Base-by-base conservation (phyloP, 2,797 vertebrate genomes). In the Margarornis squamiger region DNA sequence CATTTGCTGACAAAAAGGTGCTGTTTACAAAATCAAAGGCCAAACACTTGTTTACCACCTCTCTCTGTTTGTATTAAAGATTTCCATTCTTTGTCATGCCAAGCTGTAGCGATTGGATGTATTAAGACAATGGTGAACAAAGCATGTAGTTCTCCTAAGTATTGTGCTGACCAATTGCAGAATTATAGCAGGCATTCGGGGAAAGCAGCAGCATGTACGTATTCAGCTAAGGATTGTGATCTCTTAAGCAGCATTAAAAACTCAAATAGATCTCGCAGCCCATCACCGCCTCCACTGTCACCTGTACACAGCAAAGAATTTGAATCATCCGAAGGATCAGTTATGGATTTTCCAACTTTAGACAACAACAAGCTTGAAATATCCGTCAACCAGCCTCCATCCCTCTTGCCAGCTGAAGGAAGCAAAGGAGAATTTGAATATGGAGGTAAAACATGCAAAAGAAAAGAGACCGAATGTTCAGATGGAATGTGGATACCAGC, bases 201-300 rank as follows among this genome's bases (percentile, higher is more conserved):
- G 85, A 97, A 89, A 88, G 96, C 97, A 85, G 96, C 92, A 94
- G 89, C 74, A 91, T 97, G 95, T 92, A 77, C 91, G 27, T 97
- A 94, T 43, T 85, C 97, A 81, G 36, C 94, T 55, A 96, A 96
- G 87, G 87, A 93, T 86, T 96, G 96, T 93, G 97, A 98, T 65
- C 79, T 93, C 62, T 86, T 96, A 70, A 88, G 70, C 82, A 86
- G 96, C 51, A 96, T 97, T 76, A 98, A 97, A 91, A 94, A 94
- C 76, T 66, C 97, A 76, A 98, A 97, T 88, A 98, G 98, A 95
- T 98, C 97, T 73, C 97, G 96, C 81, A 98, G 98, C 94, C 99
- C 98, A 22, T 99, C 99, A 20, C 99, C 99, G 3, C 99, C 99
- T 72, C 98, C 98, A 5, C 98, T 99, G 7, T 99, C 99, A 71